Conservation (phyloP, 2,888 invertebrate species). For the Tachina lurida region DNA sequence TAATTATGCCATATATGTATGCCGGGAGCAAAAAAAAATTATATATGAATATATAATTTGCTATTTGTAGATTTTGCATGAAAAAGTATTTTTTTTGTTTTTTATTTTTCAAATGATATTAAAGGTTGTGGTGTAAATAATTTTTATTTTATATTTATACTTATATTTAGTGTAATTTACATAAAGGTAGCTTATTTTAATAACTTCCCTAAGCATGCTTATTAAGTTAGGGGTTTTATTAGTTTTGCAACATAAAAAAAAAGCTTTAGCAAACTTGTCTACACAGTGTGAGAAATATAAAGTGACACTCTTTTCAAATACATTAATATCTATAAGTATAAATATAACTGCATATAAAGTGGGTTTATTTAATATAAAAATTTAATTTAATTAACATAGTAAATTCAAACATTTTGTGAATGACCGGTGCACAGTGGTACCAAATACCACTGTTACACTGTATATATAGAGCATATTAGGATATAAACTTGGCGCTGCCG, state of each 20-base stretch:
- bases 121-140: slow-evolving; percentile 42
- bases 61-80: slow-evolving; percentile 21
- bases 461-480: neutral
- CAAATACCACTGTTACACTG: neutral
- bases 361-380: too few relatives aligned
- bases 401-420: too few relatives aligned
- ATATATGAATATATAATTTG: neutral
- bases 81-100: neutral
- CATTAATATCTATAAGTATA: too few relatives aligned
- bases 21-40: slow-evolving; percentile 14
- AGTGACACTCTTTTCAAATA: neutral
- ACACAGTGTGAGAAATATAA: slow-evolving; percentile 19
- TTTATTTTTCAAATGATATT: neutral
- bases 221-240: slow-evolving; percentile 2
- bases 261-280: neutral
- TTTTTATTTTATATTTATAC: slow-evolving; percentile 2
- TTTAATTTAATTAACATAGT: too few relatives aligned
- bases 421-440: too few relatives aligned
- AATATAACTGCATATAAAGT: too few relatives aligned
- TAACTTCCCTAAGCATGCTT: slow-evolving; percentile 21
- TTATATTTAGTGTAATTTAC: slow-evolving; percentile 6
- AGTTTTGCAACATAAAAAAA: neutral
- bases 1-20: slow-evolving; percentile 2
- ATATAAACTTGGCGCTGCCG: slow-evolving; percentile 9
- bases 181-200: neutral